These are phyloP conservation scores for Eurosta solidaginis DNA, from an alignment of 1,140 invertebrate species.

Conservation along the genomic window DNA sequence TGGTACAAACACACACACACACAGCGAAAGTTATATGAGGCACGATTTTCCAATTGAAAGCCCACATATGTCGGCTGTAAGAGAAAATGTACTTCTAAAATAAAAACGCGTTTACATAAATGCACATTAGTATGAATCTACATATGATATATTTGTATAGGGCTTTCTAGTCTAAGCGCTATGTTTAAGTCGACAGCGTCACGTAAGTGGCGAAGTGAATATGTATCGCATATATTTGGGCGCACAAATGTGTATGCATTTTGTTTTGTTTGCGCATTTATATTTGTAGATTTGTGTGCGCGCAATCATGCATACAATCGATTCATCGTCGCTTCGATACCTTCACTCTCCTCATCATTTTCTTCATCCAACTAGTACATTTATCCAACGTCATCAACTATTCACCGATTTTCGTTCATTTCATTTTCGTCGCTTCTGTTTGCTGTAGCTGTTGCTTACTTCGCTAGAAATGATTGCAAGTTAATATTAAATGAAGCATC, in stretches of 20 bases:
- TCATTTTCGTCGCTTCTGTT: conserved; percentile 34
- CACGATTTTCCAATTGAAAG: conserved; percentile 61
- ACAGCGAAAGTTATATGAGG: too few species aligned
- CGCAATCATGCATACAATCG: conserved; percentile 60
- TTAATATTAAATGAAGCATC: conserved; percentile 59
- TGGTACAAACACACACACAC: neutral
- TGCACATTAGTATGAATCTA: neutral
- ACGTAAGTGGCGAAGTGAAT: neutral
- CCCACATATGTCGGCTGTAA: conserved; percentile 54
- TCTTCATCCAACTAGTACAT: neutral
- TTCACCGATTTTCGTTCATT: conserved; percentile 15
- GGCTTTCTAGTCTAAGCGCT: neutral
- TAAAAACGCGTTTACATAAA: neutral
- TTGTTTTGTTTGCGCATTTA: conserved; percentile 13
- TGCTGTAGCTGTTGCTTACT: conserved; percentile 21
- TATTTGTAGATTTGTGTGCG: conserved; percentile 29
- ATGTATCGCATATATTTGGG: neutral
- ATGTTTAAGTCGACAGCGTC: conserved; percentile 1
- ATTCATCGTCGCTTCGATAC: conserved; percentile 50
- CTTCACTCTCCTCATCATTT: neutral
- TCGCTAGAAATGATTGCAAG: conserved; percentile 54
- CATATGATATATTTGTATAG: conserved; percentile 15
- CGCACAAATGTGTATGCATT: conserved; percentile 13
- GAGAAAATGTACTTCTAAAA: neutral
- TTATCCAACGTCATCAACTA: neutral